Evolutionary conservation across 2,888 invertebrate genomes (phyloP).

Genomic region (Orthosia gracilis): DNA sequence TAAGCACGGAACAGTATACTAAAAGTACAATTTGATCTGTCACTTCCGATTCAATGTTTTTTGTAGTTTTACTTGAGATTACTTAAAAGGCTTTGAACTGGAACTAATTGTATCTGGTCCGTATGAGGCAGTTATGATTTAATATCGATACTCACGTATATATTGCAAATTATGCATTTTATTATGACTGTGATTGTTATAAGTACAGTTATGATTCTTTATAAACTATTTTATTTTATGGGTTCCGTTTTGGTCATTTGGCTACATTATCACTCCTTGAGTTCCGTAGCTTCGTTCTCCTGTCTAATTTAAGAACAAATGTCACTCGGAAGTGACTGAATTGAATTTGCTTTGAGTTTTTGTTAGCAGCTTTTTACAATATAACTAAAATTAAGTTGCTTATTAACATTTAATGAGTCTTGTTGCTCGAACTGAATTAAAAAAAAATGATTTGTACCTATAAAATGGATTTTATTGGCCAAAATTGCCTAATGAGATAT

Average conservation of each 20-base stretch:
- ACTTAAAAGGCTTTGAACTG: conserved; percentile 29
- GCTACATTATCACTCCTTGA: background rate
- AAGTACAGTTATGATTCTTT: too few relatives aligned
- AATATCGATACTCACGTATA: background rate
- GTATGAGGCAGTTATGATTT: background rate
- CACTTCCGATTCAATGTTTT: conserved; percentile 24
- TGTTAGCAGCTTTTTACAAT: too few relatives aligned
- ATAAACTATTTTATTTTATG: background rate
- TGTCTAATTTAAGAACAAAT: too few relatives aligned
- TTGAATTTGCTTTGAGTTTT: too few relatives aligned
- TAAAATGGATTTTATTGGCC: background rate
- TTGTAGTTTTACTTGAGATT: conserved; percentile 48
- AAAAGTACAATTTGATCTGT: background rate
- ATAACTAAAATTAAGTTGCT: too few relatives aligned
- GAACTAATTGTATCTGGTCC: conserved; percentile 4
- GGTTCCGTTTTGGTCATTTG: background rate
- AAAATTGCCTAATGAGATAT: background rate
- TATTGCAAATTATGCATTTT: background rate
- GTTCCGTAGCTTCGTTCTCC: too few relatives aligned
- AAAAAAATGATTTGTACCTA: too few relatives aligned
- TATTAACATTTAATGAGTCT: too few relatives aligned
- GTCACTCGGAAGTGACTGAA: too few relatives aligned
- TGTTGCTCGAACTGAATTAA: too few relatives aligned
- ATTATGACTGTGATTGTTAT: background rate
- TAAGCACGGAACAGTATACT: conserved; percentile 13